These are phyloP conservation scores for Platynereis dumerilii DNA, from an alignment of 2,888 invertebrate genomes.

Conservation along the genomic window DNA sequence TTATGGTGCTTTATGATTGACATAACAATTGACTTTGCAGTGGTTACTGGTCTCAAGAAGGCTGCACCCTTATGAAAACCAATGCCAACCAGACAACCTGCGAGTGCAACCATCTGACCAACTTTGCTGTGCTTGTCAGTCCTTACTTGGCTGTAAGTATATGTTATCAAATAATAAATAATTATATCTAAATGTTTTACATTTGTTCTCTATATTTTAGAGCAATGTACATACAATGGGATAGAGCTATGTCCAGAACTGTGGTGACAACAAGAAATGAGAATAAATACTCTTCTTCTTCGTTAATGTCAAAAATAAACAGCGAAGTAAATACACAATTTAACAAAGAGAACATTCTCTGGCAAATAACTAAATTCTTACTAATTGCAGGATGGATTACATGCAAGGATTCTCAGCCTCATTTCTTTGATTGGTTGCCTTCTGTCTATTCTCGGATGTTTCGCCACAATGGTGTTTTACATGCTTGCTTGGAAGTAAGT, in stretches of 20 bases:
- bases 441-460: slow-evolving; percentile 31
- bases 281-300: too few relatives aligned
- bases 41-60: slow-evolving; percentile 30
- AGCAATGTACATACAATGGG: too few relatives aligned
- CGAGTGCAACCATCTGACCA: slow-evolving; percentile 36
- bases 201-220: too few relatives aligned
- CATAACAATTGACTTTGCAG: slow-evolving; percentile 5
- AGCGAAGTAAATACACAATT: too few relatives aligned
- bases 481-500: slow-evolving; percentile 30
- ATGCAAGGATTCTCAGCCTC: slow-evolving; percentile 22
- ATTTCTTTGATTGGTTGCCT: slow-evolving; percentile 35
- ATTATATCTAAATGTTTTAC: neutral
- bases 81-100: slow-evolving; percentile 29
- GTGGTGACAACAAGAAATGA: too few relatives aligned
- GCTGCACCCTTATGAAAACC: slow-evolving; percentile 19
- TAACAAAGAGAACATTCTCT: too few relatives aligned
- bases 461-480: slow-evolving; percentile 28
- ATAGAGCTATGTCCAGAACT: too few relatives aligned
- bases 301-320: too few relatives aligned
- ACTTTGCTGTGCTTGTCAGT: slow-evolving; percentile 37
- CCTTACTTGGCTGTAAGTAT: slow-evolving; percentile 11
- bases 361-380: too few relatives aligned
- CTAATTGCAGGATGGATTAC: slow-evolving; percentile 16
- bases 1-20: too few relatives aligned
- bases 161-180: neutral